phyloP scores from a whole-genome alignment of 2,888 invertebrate genomes.

The Neocrepidodera transversa region DNA sequence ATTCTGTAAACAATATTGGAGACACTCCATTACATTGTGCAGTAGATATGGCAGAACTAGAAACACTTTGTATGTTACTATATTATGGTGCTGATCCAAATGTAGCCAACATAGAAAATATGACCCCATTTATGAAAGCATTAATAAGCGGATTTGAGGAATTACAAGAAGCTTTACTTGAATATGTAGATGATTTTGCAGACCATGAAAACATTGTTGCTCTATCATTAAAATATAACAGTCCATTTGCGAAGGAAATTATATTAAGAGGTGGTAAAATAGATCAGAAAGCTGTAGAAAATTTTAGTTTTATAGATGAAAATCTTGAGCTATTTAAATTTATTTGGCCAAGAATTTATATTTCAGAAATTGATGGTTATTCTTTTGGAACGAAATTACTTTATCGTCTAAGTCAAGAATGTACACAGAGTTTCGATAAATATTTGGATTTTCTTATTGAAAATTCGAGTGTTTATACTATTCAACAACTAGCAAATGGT shows the following conservation, averaged over 20 bases:
- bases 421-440: not conserved
- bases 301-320: not conserved
- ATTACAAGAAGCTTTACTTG: not conserved
- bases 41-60: not conserved
- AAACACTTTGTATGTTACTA: constrained; percentile 5
- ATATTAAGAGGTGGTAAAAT: not conserved
- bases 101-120: not conserved
- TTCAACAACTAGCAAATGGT: not conserved
- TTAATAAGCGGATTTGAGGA: not conserved
- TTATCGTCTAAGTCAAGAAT: not conserved
- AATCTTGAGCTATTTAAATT: constrained; percentile 6
- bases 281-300: not conserved
- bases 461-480: not conserved
- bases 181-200: constrained; percentile 2
- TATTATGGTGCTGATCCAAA: constrained; percentile 4
- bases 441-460: constrained; percentile 3
- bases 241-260: not conserved
- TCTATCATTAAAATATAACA: not conserved
- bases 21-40: constrained; percentile 5
- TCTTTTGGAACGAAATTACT: not conserved
- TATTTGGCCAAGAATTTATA: not conserved
- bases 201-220: not conserved
- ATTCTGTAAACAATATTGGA: not conserved
- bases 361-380: not conserved
- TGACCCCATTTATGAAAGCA: constrained; percentile 4